Evolutionary conservation across 2,797 vertebrate genomes (phyloP), one percentile per base, ranked within the genome.

Genomic region (Spea hammondii): DNA sequence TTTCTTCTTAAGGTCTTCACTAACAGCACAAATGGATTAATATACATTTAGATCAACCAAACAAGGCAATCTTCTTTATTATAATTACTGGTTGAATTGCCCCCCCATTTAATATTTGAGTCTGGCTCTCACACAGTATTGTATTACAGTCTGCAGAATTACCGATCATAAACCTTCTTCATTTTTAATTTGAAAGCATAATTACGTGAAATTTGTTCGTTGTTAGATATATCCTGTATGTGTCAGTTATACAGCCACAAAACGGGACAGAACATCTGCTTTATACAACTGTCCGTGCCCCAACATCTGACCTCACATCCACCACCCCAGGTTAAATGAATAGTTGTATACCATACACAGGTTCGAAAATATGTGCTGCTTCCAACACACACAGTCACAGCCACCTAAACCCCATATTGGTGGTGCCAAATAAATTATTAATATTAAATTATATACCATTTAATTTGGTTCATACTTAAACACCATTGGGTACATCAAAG

Each of bases 91-190:
- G 32, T 4, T 6, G 45, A 53, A 62, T 73, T 32, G 45, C 7
- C n/a, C 64, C 45, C 13, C 73, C 66, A 80, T 64, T 80, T 76
- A 80, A 76, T 76, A 76, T 80, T 76, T 80, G 59, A 71, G 79
- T 80, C 73, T 73, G 66, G 79, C 73, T 80, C 73, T 80, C 67
- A 13, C 79, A 80, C 79, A 71, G 65, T 80, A 80, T 80, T 76
- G 79, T 67, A 72, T 80, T 80, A 67, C 79, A 80, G 72, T 57
- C 78, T 49, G 73, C 72, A 71, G 72, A 76, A 71, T 70, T 70
- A 60, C 74, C 46, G 17, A 73, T 68, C 79, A 68, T 76, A 80
- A 80, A 80, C 73, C 79, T 64, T 32, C 64, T 67, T 70, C n/a
- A 55, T 51, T 80, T 80, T 80, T 80, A 76, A 80, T 80, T 80